phyloP scores from a whole-genome alignment of 2,113 vertebrate species.

The Ceyx melanurus region DNA sequence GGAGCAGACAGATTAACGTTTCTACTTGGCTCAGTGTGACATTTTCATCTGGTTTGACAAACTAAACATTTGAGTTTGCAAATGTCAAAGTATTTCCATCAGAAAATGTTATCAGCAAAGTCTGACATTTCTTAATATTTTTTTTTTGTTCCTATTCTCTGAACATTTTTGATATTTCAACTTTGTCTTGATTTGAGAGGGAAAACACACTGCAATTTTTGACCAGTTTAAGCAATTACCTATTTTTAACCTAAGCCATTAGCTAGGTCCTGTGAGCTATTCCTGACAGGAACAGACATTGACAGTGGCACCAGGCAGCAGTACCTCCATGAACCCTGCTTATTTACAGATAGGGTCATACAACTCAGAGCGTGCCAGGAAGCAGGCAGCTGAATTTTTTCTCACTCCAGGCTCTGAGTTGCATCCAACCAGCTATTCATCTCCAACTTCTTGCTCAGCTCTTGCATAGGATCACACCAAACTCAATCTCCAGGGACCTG shows the following conservation, averaged over 20 bases:
- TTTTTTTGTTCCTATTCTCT: not conserved
- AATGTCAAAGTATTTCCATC: conserved; percentile 66
- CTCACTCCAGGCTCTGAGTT: not conserved
- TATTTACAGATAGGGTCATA: not conserved
- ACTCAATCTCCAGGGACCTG: not conserved
- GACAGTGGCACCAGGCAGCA: not conserved
- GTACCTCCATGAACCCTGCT: not conserved
- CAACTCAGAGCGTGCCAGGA: not conserved
- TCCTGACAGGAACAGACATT: not conserved
- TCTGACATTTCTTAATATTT: conserved; percentile 64
- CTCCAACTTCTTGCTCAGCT: not conserved
- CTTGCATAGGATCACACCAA: not conserved
- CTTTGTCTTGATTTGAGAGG: conserved; percentile 36
- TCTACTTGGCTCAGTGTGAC: conserved; percentile 18
- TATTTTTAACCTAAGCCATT: conserved; percentile 10
- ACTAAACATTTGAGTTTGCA: conserved; percentile 64
- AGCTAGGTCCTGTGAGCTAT: not conserved
- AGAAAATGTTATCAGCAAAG: conserved; percentile 19
- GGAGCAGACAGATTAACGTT: conserved; percentile 35
- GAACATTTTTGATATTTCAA: conserved; percentile 56
- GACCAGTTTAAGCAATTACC: not conserved
- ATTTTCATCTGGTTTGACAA: conserved; percentile 66
- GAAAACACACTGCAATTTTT: not conserved
- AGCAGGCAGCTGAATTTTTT: not conserved
- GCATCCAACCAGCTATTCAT: not conserved